Conservation (phyloP, 2,113 vertebrate species). For the Otocyon megalotis region DNA sequence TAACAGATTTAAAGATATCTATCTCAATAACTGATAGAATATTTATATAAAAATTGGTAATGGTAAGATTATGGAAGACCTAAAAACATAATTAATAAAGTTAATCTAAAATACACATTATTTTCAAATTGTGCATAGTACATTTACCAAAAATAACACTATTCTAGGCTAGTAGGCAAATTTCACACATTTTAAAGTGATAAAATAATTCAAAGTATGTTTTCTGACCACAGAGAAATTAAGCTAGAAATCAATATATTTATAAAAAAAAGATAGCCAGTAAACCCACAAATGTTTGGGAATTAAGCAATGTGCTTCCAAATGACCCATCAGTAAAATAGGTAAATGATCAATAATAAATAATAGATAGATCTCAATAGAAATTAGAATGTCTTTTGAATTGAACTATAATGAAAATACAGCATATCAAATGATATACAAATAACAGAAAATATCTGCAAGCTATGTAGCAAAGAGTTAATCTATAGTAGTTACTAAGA, state of each 20-base stretch:
- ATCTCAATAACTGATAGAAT: background rate
- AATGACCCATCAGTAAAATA: background rate
- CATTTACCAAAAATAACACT: background rate
- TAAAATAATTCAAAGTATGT: background rate
- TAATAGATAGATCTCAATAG: background rate
- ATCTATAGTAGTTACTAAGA: background rate
- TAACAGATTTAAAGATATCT: background rate
- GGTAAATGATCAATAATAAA: background rate
- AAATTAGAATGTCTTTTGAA: background rate
- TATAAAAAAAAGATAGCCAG: background rate
- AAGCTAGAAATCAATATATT: background rate
- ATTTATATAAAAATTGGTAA: background rate
- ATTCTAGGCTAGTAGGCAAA: background rate
- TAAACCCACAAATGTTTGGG: background rate
- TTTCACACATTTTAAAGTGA: background rate
- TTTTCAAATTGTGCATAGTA: background rate
- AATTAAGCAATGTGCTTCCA: background rate
- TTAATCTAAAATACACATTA: background rate
- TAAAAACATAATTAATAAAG: background rate
- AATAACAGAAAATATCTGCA: background rate
- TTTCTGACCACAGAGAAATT: background rate
- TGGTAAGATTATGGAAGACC: background rate
- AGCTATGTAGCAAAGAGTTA: background rate
- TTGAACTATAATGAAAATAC: background rate
- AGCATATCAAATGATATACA: background rate